Conservation (phyloP, 2,888 invertebrate genomes). For the Tortrix viridana region DNA sequence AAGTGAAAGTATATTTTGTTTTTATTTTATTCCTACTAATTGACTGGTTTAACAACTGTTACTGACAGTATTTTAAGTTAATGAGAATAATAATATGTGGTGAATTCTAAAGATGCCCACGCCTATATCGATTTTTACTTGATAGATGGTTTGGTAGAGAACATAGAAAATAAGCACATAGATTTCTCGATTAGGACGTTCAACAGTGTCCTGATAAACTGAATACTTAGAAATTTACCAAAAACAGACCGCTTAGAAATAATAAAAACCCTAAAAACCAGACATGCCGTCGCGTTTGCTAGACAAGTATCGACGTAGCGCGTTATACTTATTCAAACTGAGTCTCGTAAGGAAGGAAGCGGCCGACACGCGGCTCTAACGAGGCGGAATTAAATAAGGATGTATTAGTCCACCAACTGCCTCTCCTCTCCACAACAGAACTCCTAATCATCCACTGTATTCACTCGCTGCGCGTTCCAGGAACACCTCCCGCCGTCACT, state of each 20-base stretch:
- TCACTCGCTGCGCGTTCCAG: conserved; percentile 65
- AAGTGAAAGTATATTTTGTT: background rate
- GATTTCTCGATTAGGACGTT: too few relatives aligned
- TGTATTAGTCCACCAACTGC: conserved; percentile 56
- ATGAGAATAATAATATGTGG: too few relatives aligned
- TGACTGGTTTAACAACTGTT: too few relatives aligned
- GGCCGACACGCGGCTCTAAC: conserved; percentile 69
- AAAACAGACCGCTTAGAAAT: background rate
- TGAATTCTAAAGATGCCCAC: too few relatives aligned
- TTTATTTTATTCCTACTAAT: too few relatives aligned
- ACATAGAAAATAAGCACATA: too few relatives aligned
- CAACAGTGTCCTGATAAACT: too few relatives aligned
- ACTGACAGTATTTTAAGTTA: too few relatives aligned
- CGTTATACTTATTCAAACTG: conserved; percentile 68
- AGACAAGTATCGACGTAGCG: conserved; percentile 44
- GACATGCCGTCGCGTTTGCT: too few relatives aligned
- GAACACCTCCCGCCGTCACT: conserved; percentile 52
- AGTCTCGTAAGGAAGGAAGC: conserved; percentile 69
- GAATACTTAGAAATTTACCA: too few relatives aligned
- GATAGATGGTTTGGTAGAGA: too few relatives aligned
- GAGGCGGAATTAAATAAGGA: conserved; percentile 78
- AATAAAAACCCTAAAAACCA: background rate
- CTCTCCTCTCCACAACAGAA: conserved; percentile 55
- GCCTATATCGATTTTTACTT: too few relatives aligned
- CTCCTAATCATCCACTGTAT: conserved; percentile 71